A percentile compares a stretch with the other conserved stretches of the same genome.
Conservation (phyloP, 2,797 vertebrate genomes). For the Carcharodon carcharias region DNA sequence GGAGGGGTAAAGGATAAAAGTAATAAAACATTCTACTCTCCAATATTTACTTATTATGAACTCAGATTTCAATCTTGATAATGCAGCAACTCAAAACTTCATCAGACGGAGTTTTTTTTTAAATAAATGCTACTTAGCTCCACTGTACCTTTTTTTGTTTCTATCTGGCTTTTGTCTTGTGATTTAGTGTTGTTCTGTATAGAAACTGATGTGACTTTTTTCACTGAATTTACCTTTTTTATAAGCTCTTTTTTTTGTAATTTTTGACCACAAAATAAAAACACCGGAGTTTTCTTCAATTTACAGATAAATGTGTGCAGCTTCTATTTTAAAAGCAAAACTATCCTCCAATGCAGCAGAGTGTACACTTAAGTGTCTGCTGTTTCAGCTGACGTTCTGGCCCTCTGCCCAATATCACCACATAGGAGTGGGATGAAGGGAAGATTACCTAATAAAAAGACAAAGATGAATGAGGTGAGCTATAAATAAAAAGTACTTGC, state of each 20-base stretch:
- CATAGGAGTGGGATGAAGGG: too few relatives aligned
- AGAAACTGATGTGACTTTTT: background rate
- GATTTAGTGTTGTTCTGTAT: background rate
- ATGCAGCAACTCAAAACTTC: background rate
- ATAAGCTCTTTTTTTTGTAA: background rate
- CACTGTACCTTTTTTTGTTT: background rate
- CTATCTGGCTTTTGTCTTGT: background rate
- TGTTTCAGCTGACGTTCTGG: background rate
- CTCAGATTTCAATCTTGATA: too few relatives aligned
- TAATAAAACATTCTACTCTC: background rate
- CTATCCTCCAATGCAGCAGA: background rate
- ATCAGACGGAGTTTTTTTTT: background rate
- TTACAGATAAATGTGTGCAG: background rate
- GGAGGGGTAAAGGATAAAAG: background rate
- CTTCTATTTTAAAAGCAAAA: background rate
- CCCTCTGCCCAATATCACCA: background rate
- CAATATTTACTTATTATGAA: background rate
- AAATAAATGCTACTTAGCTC: background rate
- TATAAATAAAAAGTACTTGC: background rate
- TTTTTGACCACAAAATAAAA: background rate
- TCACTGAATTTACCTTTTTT: background rate
- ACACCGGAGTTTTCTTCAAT: background rate
- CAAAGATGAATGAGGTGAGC: background rate
- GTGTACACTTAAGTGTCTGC: background rate
- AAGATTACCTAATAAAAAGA: background rate